Percentiles rank a stretch among this genome's conserved stretches.
These are phyloP conservation scores for Tetranychus piercei DNA, from an alignment of 2,888 invertebrate genomes.

Conservation along the genomic window DNA sequence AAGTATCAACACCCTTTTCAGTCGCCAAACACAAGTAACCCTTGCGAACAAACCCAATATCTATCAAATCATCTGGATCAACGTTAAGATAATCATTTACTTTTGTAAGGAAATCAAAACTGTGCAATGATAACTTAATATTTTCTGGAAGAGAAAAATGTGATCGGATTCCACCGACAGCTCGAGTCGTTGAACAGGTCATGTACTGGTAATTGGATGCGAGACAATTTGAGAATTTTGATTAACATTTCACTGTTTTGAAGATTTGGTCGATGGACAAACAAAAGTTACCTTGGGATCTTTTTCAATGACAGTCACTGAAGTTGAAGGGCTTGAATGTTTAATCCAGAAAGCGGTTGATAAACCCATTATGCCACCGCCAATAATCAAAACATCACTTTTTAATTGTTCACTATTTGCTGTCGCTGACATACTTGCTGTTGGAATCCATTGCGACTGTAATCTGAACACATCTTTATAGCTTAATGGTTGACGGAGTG, in stretches of 20 bases:
- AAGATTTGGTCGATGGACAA: background rate
- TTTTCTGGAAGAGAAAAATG: constrained; percentile 86
- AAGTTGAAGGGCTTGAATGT: constrained; percentile 47
- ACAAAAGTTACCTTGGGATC: constrained; percentile 54
- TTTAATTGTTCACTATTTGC: background rate
- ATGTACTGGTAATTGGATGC: constrained; percentile 49
- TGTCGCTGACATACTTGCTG: no score
- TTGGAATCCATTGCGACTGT: no score
- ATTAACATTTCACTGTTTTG: background rate
- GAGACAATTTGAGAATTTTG: background rate
- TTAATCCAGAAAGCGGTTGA: constrained; percentile 79
- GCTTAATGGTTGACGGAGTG: no score
- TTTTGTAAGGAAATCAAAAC: constrained; percentile 69
- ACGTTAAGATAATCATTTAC: constrained; percentile 37
- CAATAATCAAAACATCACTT: constrained; percentile 63
- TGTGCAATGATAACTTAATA: constrained; percentile 69
- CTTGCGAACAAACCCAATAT: constrained; percentile 62
- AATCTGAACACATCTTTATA: no score
- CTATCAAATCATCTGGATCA: constrained; percentile 37
- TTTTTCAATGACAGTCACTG: constrained; percentile 67
- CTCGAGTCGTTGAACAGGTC: constrained; percentile 50
- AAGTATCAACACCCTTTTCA: constrained; percentile 51
- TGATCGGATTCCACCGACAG: constrained; percentile 69
- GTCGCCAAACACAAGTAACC: constrained; percentile 67
- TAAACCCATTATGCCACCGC: constrained; percentile 77